Evolutionary conservation across 2,797 vertebrate species (phyloP).

Genomic region (Takifugu ocellatus): DNA sequence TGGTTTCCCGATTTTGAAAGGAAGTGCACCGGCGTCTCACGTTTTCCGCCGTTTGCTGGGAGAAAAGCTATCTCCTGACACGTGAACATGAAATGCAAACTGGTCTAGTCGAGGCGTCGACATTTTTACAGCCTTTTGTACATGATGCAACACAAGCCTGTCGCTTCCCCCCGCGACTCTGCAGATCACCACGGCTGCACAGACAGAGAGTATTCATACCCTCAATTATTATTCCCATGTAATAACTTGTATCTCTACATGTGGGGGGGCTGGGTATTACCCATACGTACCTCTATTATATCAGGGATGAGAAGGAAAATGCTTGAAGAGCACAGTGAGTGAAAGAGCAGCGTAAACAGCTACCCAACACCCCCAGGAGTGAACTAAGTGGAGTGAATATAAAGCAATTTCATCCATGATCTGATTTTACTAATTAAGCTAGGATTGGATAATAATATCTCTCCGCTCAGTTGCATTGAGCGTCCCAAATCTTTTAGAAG

Average conservation of each 20-base stretch:
- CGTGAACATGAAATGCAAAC: not conserved
- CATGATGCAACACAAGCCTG: not conserved
- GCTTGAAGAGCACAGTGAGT: conserved; percentile 35
- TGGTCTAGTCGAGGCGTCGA: not conserved
- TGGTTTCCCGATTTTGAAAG: no score
- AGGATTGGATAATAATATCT: conserved; percentile 31
- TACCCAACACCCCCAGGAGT: conserved; percentile 34
- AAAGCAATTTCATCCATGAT: conserved; percentile 65
- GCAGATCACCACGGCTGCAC: no score
- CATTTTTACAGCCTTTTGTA: not conserved
- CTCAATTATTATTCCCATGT: no score
- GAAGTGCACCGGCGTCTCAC: no score
- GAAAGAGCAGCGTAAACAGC: conserved; percentile 47
- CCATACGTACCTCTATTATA: no score
- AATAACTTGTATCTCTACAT: no score
- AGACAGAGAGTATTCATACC: no score
- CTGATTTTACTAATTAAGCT: conserved; percentile 33
- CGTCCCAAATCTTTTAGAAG: conserved; percentile 19
- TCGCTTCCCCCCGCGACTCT: not conserved
- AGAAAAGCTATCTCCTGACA: not conserved
- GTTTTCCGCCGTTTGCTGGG: not conserved
- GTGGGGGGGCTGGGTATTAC: no score
- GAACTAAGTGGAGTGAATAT: conserved; percentile 47
- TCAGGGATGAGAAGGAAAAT: conserved; percentile 4
- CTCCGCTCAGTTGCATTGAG: conserved; percentile 15